Base-by-base conservation (phyloP, 2,888 invertebrate genomes). In the Didymodactylos carnosus region DNA sequence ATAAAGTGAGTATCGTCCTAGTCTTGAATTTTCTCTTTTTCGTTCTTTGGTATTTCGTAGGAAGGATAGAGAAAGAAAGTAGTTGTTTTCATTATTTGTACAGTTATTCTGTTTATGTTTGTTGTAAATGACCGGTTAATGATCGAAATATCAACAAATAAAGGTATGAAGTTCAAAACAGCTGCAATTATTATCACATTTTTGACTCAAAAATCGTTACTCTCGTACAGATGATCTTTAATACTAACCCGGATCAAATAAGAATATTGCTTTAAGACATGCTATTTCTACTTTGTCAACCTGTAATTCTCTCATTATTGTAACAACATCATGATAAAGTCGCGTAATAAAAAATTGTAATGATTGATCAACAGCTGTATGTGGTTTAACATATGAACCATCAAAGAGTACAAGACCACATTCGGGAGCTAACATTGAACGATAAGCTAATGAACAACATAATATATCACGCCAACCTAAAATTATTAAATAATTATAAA, bases 241-340 rank as follows among this genome's bases (percentile, higher is more conserved):
- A n/a, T n/a, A n/a, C 79, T 79, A 81, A 91, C 91, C 91, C 79
- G 95, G 94, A 86, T 97, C 97, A 84, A 91, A 95, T 73, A 97
- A 88, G 78, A 97, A 90, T 81, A 97, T 92, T 76, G 93, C 90
- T 81, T 93, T 88, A 77, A 97, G 87, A 83, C 94, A 94, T 73
- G 93, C 92, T 79, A 95, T 86, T 84, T 97, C 95, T 13, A 94
- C 90, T 82, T 90, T 90, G 78, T 86, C 95, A 87, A 97, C 89
- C 81, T 90, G 90, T 87, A 97, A 89, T 79, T 94, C 91, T 79
- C 92, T 88, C 92, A 97, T 93, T 86, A 94, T 95, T 40, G 91
- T 88, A 70, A 94, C 92, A 73, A 97, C 87, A 84, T 97, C 97
- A 0, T 92, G 90, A 41, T 94, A 79, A 0, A 83, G 81, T 19